Conservation (phyloP, 2,797 vertebrate species). For the Sarcoramphus papa region DNA sequence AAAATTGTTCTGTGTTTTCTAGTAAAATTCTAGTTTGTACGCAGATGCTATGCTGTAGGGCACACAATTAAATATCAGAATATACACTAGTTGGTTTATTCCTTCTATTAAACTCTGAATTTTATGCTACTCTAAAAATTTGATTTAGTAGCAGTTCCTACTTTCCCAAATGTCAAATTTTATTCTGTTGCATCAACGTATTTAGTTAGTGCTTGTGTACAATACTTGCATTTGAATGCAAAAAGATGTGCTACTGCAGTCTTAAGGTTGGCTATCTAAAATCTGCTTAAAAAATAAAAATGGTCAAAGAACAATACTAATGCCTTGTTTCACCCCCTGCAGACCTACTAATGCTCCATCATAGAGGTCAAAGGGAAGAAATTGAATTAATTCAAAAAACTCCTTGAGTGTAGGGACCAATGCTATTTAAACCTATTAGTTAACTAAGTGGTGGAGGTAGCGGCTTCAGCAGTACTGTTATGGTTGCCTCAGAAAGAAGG, state of each 20-base stretch:
- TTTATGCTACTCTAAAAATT: neutral
- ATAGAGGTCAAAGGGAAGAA: neutral
- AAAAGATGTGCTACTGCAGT: neutral
- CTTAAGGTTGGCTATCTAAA: neutral
- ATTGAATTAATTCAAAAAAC: neutral
- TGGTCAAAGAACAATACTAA: neutral
- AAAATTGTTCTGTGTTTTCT: slow-evolving; percentile 33
- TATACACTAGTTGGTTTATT: neutral
- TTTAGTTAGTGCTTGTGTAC: neutral
- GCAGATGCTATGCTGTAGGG: neutral
- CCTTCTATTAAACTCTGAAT: slow-evolving; percentile 20
- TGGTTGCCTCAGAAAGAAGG: neutral
- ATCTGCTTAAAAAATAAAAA: neutral
- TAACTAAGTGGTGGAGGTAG: neutral
- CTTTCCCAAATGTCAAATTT: neutral
- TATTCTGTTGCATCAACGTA: neutral
- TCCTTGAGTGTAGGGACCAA: neutral
- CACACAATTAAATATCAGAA: neutral
- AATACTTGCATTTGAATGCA: neutral
- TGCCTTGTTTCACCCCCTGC: neutral
- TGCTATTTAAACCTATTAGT: neutral
- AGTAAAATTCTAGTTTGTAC: slow-evolving; percentile 14
- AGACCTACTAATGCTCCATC: neutral
- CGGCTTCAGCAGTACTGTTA: neutral
- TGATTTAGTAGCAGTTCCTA: neutral